Percentiles rank a stretch among this genome's conserved stretches.
These are phyloP conservation scores for Micromussa lordhowensis DNA, from an alignment of 92 coral and sea anemone species.

Conservation along the genomic window DNA sequence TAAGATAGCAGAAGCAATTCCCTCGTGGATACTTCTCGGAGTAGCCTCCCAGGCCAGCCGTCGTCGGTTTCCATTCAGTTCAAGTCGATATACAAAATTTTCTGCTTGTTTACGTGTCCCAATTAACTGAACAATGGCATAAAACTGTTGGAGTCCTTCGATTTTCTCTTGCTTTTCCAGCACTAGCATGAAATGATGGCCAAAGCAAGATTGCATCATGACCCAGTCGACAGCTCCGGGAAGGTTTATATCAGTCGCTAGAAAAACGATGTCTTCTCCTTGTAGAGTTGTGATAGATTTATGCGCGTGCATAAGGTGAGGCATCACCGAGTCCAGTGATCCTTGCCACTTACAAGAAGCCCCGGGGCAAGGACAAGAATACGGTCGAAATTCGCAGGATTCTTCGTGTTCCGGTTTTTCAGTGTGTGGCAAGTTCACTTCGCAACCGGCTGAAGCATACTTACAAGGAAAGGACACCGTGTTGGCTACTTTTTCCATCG, in stretches of 20 bases:
- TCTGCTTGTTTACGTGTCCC: slow-evolving; percentile 99
- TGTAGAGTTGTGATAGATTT: slow-evolving; percentile 99
- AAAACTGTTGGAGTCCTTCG: slow-evolving; percentile 99
- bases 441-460: slow-evolving; percentile 94
- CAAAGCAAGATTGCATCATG: slow-evolving; percentile 99
- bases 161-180: slow-evolving; percentile 97
- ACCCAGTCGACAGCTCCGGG: slow-evolving; percentile 99
- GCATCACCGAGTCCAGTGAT: slow-evolving; percentile 98
- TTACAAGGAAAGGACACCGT: slow-evolving; percentile 98
- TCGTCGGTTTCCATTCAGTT: slow-evolving; percentile 94
- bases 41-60: slow-evolving; percentile 99
- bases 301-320: slow-evolving; percentile 99
- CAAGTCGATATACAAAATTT: slow-evolving; percentile 96
- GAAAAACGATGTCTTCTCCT: slow-evolving; percentile 98
- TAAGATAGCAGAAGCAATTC: slow-evolving; percentile 98
- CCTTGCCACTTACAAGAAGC: slow-evolving; percentile 99
- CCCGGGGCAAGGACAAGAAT: slow-evolving; percentile 99
- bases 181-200: slow-evolving; percentile 98
- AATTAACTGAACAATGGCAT: slow-evolving; percentile 97
- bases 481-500: slow-evolving; percentile 99
- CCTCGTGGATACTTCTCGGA: slow-evolving; percentile 98
- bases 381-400: slow-evolving; percentile 97
- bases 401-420: slow-evolving; percentile 99
- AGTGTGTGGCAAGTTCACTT: slow-evolving; percentile 88
- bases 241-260: slow-evolving; percentile 96